Conservation (phyloP, 2,888 invertebrate genomes). For the Falcaria lacertinaria region DNA sequence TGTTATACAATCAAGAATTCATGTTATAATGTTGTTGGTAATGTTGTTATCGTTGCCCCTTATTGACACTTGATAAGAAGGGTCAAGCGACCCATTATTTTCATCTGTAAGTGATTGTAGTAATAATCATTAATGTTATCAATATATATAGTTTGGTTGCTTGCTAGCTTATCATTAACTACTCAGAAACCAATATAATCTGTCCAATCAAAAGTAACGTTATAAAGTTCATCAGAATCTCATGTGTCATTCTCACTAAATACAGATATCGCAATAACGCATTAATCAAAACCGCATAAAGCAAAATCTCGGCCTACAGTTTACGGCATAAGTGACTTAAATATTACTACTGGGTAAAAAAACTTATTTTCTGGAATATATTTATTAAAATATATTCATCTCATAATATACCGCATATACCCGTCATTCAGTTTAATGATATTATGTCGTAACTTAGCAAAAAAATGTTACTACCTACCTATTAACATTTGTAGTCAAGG, state of each 20-base stretch:
- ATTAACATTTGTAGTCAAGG: not conserved
- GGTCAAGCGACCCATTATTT: slow-evolving; percentile 14
- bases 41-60: slow-evolving; percentile 26
- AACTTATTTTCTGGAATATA: no score
- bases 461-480: not conserved
- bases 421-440: not conserved
- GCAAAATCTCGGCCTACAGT: no score
- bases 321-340: no score
- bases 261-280: no score
- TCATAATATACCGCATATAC: no score
- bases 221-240: no score
- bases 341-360: no score
- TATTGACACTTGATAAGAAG: slow-evolving; percentile 25
- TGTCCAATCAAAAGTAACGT: no score
- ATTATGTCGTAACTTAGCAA: not conserved
- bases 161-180: slow-evolving; percentile 1
- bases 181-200: no score
- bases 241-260: no score
- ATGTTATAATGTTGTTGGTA: slow-evolving; percentile 32
- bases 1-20: slow-evolving; percentile 22
- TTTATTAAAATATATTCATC: no score
- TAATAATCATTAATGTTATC: slow-evolving; percentile 14
- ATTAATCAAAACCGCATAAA: no score
- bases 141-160: slow-evolving; percentile 12
- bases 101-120: slow-evolving; percentile 15